phyloP scores from a whole-genome alignment of 2,797 vertebrate species.

The Sus cebifrons region DNA sequence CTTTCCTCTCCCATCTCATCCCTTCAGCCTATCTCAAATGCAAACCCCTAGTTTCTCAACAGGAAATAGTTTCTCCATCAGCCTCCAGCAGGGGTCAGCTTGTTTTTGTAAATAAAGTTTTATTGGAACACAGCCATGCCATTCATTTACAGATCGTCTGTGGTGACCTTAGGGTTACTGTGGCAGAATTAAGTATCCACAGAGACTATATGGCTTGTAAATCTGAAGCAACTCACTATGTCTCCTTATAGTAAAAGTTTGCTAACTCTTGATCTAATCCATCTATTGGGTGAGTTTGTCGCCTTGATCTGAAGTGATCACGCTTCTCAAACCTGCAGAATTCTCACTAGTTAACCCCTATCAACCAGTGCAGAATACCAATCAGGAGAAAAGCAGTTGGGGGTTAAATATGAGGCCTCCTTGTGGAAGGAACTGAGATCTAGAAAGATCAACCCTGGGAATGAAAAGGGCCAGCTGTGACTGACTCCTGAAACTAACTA shows the following conservation, averaged over 20 bases:
- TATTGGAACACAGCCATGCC: not conserved
- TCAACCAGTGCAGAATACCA: not conserved
- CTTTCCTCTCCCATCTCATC: not conserved
- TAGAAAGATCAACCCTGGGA: not conserved
- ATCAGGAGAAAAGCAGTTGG: not conserved
- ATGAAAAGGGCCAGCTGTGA: not conserved
- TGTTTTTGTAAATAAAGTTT: slow-evolving; percentile 3
- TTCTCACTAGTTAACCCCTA: not conserved
- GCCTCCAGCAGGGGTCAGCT: not conserved
- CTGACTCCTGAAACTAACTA: not conserved
- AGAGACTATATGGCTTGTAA: not conserved
- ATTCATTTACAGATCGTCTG: not conserved
- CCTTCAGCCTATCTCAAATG: not conserved
- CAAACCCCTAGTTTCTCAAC: not conserved
- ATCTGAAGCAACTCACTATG: not conserved
- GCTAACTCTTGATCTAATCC: not conserved
- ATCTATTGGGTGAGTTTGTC: not conserved
- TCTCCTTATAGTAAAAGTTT: not conserved
- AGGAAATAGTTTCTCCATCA: not conserved
- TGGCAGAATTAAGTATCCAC: not conserved
- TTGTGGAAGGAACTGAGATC: not conserved
- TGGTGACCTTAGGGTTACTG: not conserved
- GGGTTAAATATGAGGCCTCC: not conserved
- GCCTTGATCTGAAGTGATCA: not conserved
- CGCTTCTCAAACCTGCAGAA: not conserved